Percentiles rank a stretch among this genome's conserved stretches.
These are phyloP conservation scores for Theristicus caerulescens DNA, from an alignment of 2,113 vertebrate genomes.

Conservation along the genomic window DNA sequence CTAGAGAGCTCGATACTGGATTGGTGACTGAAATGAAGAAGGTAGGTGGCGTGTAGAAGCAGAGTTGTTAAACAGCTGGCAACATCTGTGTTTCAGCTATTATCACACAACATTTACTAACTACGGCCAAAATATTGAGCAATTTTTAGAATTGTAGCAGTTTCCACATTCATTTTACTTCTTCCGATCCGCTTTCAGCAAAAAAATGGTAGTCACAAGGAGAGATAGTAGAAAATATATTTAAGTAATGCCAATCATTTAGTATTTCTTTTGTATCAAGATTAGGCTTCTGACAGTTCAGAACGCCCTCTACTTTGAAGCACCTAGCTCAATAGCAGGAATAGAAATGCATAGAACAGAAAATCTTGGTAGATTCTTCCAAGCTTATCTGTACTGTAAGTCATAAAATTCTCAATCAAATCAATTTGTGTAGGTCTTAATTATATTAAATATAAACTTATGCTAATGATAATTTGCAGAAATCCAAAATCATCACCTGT, in stretches of 20 bases:
- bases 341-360: not conserved
- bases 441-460: not conserved
- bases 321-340: not conserved
- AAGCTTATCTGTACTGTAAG: not conserved
- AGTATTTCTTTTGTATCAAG: not conserved
- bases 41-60: not conserved
- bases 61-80: slow-evolving; percentile 5
- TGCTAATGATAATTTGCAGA: not conserved
- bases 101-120: not conserved
- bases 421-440: not conserved
- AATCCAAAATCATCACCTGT: not conserved
- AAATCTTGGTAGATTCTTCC: not conserved
- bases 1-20: slow-evolving; percentile 6
- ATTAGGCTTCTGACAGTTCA: not conserved
- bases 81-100: slow-evolving; percentile 48
- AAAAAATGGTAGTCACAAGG: not conserved
- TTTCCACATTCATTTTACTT: slow-evolving; percentile 3
- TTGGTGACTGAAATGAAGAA: not conserved
- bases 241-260: not conserved
- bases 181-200: not conserved
- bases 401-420: not conserved
- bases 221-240: not conserved
- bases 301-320: not conserved
- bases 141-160: not conserved
- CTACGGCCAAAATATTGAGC: slow-evolving; percentile 4